phyloP scores from a whole-genome alignment of 2,888 invertebrate species.

The Periphyllus acericola region DNA sequence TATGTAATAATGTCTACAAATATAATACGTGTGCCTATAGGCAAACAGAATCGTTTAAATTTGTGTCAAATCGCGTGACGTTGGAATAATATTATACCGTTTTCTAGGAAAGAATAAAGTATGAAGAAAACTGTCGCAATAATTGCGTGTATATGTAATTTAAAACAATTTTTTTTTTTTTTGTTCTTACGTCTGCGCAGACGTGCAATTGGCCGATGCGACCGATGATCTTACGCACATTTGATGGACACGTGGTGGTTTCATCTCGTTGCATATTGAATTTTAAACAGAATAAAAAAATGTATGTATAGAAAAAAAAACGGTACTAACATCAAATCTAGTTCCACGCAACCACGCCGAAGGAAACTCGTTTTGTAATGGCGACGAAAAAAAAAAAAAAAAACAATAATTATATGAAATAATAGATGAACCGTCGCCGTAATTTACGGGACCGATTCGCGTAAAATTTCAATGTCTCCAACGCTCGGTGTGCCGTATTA shows the following conservation, averaged over 20 bases:
- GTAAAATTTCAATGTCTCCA: neutral
- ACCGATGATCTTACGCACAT: slow-evolving; percentile 14
- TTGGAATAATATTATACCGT: neutral
- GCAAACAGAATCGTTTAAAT: slow-evolving; percentile 10
- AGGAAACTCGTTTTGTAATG: slow-evolving; percentile 34
- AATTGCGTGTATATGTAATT: slow-evolving; percentile 22
- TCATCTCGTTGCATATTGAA: slow-evolving; percentile 44
- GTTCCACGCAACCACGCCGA: neutral
- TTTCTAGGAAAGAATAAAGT: slow-evolving; percentile 35
- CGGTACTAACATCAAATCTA: slow-evolving; percentile 27
- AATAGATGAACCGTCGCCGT: neutral
- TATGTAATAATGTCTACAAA: too few species aligned
- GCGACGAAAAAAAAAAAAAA: slow-evolving; percentile 15
- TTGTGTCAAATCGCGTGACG: slow-evolving; percentile 13
- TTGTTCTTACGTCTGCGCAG: neutral
- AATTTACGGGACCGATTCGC: neutral
- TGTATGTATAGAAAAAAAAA: neutral
- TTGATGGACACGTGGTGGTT: slow-evolving; percentile 38
- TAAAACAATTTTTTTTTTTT: slow-evolving; percentile 17
- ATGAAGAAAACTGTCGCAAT: slow-evolving; percentile 28
- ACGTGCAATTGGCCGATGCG: neutral
- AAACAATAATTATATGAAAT: slow-evolving; percentile 37
- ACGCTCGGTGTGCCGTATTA: neutral
- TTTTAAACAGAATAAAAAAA: slow-evolving; percentile 22
- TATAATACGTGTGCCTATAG: too few species aligned